Evolutionary conservation across 2,113 vertebrate species (phyloP), one percentile per base, ranked within the genome.

Genomic region (Lophura nycthemera): DNA sequence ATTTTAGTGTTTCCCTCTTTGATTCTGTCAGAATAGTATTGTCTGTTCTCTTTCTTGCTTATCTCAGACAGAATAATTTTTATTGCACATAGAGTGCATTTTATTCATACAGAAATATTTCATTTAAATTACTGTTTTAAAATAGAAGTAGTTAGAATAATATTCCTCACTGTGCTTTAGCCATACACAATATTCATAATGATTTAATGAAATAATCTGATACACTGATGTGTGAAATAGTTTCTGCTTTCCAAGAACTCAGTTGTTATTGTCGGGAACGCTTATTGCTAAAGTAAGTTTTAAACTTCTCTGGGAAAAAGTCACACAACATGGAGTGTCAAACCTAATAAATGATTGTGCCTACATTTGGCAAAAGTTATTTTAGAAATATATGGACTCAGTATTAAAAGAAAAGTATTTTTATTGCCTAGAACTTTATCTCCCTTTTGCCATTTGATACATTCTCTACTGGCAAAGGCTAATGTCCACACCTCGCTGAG

Each of bases 81-180:
- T 25, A 43, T 30, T 66, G 77, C 72, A 30, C 60, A 19, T 72
- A 24, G 77, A 61, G 47, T 42, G 18, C 13, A 70, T 74, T 95
- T 88, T 83, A 91, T 73, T 89, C 73, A 48, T 57, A 56, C 29
- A 81, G 42, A 63, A 87, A 16, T 30, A 48, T 61, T 88, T 90
- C 38, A 59, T 66, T 83, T 87, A 85, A 90, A 79, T 70, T 85
- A 47, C 10, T 82, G 10, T 69, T 95, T 87, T 61, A 48, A 95
- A 69, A 72, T 36, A 50, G 34, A 86, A 76, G 11, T 36, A 80
- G n/a, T 87, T 82, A 72, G 38, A 77, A 60, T 32, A 75, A 56
- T 25, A 27, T 42, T 42, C 32, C 71, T 61, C 32, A 29, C 38
- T 65, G 43, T 56, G 22, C 59, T 76, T 60, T 79, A 87, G 32